phyloP scores from a whole-genome alignment of 2,888 invertebrate species.

The Paralinhomoeus sp. region DNA sequence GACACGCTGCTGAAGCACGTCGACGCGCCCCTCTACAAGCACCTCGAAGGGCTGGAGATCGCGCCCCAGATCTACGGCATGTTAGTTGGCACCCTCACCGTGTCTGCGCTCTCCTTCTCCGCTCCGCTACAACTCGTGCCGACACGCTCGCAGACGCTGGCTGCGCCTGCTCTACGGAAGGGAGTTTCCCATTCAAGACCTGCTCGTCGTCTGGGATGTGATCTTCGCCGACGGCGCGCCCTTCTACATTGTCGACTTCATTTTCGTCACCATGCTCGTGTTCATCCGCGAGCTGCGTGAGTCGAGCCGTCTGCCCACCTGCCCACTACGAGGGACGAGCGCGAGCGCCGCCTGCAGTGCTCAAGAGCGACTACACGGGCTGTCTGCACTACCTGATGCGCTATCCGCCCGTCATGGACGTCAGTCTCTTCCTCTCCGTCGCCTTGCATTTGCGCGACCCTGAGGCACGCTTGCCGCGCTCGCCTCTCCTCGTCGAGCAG shows the following conservation, averaged over 20 bases:
- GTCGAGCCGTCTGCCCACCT: conserved; percentile 21
- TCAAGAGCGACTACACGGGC: conserved; percentile 41
- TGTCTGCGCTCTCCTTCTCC: not conserved
- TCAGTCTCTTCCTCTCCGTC: conserved; percentile 39
- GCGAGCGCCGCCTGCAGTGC: conserved; percentile 29
- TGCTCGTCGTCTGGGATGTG: conserved; percentile 57
- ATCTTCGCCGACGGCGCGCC: conserved; percentile 45
- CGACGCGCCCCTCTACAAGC: conserved; percentile 40
- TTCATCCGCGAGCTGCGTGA: conserved; percentile 45
- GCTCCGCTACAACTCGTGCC: not conserved
- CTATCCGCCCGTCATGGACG: conserved; percentile 42
- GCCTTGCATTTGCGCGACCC: conserved; percentile 35
- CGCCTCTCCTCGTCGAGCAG: too few relatives aligned
- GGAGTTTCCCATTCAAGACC: conserved; percentile 52
- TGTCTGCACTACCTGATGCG: conserved; percentile 44
- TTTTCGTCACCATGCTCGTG: conserved; percentile 52
- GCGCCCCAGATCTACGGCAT: conserved; percentile 65
- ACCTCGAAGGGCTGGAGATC: conserved; percentile 47
- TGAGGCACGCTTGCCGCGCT: conserved; percentile 20
- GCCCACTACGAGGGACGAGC: not conserved
- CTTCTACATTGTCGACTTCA: conserved; percentile 38
- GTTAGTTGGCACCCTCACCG: too few relatives aligned
- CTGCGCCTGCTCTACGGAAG: conserved; percentile 55
- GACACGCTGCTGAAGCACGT: conserved; percentile 42
- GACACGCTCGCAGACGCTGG: conserved; percentile 44